Evolutionary conservation across 2,888 invertebrate species (phyloP).

Genomic region (Pseudococcus longispinus): DNA sequence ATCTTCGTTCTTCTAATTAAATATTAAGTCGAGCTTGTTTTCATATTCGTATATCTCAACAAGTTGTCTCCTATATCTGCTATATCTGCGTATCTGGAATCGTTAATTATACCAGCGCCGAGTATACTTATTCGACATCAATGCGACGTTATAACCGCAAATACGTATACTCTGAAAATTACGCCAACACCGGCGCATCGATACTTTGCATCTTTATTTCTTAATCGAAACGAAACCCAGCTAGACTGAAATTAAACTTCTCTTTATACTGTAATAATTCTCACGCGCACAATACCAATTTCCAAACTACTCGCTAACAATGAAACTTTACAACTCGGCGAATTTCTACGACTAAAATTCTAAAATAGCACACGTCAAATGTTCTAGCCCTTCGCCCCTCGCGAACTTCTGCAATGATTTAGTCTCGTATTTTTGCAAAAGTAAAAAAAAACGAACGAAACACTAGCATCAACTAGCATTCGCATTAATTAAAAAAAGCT

Average conservation of each 20-base stretch:
- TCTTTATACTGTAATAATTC: neutral
- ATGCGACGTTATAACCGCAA: neutral
- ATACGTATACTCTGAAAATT: neutral
- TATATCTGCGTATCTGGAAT: neutral
- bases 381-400: neutral
- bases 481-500: conserved; percentile 24
- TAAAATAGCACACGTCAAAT: neutral
- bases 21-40: neutral
- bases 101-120: neutral
- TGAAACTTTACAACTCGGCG: neutral
- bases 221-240: neutral
- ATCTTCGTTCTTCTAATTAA: neutral
- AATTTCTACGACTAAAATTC: neutral
- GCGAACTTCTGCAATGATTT: neutral
- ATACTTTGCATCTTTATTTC: neutral
- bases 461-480: neutral
- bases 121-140: neutral
- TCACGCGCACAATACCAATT: neutral
- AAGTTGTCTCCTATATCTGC: neutral
- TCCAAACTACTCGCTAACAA: neutral
- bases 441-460: neutral
- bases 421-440: neutral
- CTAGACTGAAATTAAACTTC: neutral
- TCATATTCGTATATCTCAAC: neutral
- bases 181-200: neutral